These are phyloP conservation scores for human (Homo sapiens) DNA, from an alignment of 2,113 vertebrate genomes.

Conservation along the genomic window DNA sequence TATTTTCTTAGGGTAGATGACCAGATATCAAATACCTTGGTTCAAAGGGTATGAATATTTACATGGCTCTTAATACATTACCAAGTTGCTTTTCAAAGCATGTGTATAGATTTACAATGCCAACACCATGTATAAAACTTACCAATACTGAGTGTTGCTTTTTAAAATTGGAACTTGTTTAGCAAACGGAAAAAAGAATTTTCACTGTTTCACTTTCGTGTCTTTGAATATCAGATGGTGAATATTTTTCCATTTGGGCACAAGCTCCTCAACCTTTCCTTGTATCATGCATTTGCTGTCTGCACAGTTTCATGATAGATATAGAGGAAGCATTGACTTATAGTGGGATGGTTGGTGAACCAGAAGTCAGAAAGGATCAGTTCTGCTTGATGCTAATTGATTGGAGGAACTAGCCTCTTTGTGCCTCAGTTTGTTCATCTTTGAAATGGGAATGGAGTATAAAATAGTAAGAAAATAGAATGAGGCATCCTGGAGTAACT, in stretches of 20 bases:
- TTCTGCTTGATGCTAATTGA: neutral
- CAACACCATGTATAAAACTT: neutral
- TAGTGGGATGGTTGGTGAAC: neutral
- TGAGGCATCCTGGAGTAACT: neutral
- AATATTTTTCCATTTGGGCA: neutral
- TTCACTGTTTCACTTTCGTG: neutral
- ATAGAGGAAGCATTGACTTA: neutral
- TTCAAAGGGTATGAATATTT: constrained; percentile 23
- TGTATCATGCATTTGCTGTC: neutral
- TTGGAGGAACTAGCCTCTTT: neutral
- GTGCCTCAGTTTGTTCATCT: neutral
- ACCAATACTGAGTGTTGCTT: neutral
- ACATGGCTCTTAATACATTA: neutral
- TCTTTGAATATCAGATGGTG: neutral
- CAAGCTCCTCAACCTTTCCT: neutral
- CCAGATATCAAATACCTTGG: neutral
- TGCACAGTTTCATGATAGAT: neutral
- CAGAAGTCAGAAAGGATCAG: neutral
- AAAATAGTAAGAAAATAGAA: neutral
- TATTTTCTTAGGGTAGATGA: constrained; percentile 13
- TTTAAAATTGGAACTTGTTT: neutral
- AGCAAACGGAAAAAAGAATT: neutral
- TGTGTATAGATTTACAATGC: neutral
- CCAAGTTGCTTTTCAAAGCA: neutral
- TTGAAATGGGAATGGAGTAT: neutral